A percentile compares a stretch with the other conserved stretches of the same genome.
Conservation (phyloP, 2,888 invertebrate genomes). For the Oxyscelio sp. region DNA sequence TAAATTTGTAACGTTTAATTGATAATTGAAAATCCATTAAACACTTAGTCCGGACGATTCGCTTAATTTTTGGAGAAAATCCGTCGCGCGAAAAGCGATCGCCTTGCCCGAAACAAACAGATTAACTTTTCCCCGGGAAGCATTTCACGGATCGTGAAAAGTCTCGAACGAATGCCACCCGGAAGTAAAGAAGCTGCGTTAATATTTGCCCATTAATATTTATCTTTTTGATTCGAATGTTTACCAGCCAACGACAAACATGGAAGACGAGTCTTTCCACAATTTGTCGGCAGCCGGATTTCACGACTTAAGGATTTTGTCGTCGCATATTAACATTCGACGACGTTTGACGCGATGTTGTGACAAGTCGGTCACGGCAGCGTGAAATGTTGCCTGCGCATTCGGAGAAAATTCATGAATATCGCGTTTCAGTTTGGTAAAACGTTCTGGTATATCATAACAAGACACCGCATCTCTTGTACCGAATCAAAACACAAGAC, state of each 20-base stretch:
- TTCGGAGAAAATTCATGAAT: slow-evolving; percentile 39
- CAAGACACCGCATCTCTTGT: not conserved
- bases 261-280: slow-evolving; percentile 16
- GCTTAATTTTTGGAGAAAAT: slow-evolving; percentile 12
- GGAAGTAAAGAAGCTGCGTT: slow-evolving; percentile 11
- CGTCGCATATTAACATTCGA: slow-evolving; percentile 35
- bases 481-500: slow-evolving; percentile 3
- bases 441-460: slow-evolving; percentile 19
- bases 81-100: slow-evolving; percentile 19
- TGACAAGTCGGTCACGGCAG: slow-evolving; percentile 50
- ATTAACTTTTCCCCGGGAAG: slow-evolving; percentile 26
- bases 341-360: slow-evolving; percentile 42
- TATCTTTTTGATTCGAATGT: slow-evolving; percentile 38
- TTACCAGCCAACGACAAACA: slow-evolving; percentile 27
- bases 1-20: no score
- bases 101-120: slow-evolving; percentile 36
- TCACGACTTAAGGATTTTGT: slow-evolving; percentile 49
- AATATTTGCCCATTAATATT: slow-evolving; percentile 57
- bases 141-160: slow-evolving; percentile 24
- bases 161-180: slow-evolving; percentile 15
- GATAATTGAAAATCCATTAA: not conserved
- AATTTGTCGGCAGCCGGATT: slow-evolving; percentile 36
- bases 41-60: not conserved
- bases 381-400: slow-evolving; percentile 28
- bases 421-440: slow-evolving; percentile 29